These are phyloP conservation scores for Aethina tumida DNA, from an alignment of 1,140 invertebrate genomes.

Conservation along the genomic window DNA sequence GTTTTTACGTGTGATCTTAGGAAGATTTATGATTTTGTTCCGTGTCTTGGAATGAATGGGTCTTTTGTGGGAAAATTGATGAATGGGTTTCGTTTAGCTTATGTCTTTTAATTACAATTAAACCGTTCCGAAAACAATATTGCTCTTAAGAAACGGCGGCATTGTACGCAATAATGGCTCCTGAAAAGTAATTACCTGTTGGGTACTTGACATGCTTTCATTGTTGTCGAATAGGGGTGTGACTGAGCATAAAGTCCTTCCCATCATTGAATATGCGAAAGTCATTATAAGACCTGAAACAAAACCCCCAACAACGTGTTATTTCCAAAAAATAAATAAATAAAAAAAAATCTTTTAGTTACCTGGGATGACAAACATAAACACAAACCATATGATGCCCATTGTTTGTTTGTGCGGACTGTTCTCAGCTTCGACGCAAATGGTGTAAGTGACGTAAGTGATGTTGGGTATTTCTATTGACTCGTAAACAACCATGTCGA, in stretches of 20 bases:
- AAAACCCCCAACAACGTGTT: too few relatives aligned
- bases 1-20: too few relatives aligned
- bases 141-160: neutral
- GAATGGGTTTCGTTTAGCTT: too few relatives aligned
- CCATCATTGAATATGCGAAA: constrained; percentile 61
- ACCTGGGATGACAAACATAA: constrained; percentile 65
- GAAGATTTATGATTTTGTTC: too few relatives aligned
- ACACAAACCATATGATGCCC: constrained; percentile 55
- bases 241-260: constrained; percentile 54
- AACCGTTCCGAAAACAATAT: neutral
- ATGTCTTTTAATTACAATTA: constrained; percentile 1
- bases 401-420: constrained; percentile 39
- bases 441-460: constrained; percentile 4
- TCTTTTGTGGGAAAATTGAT: too few relatives aligned
- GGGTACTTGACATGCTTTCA: constrained; percentile 47
- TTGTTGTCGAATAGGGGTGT: constrained; percentile 53
- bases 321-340: too few relatives aligned
- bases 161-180: neutral
- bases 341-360: constrained; percentile 14
- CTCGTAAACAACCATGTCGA: constrained; percentile 13
- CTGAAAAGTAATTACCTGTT: constrained; percentile 45
- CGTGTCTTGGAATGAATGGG: too few relatives aligned
- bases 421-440: constrained; percentile 49
- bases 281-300: constrained; percentile 57
- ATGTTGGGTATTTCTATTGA: constrained; percentile 4